Percentiles rank a stretch among this genome's conserved stretches.
Evolutionary conservation across 2,888 invertebrate species (phyloP).

Genomic region (Cynaeus angustus): DNA sequence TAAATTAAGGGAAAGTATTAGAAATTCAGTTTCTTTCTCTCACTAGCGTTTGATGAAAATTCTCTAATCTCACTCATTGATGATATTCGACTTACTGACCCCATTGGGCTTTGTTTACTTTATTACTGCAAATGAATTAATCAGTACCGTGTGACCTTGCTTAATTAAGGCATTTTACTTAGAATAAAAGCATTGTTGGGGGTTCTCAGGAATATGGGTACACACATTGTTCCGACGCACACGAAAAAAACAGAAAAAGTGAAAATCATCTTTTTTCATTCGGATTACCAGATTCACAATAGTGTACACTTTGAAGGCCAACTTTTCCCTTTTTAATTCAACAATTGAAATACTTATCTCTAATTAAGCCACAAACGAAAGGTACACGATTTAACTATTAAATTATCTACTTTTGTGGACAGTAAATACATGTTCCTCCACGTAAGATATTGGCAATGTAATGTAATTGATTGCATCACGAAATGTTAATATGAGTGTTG

Average conservation of each 20-base stretch:
- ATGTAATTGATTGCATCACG: conserved; percentile 24
- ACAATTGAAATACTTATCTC: conserved; percentile 2
- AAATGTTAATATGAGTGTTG: conserved; percentile 12
- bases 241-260: conserved; percentile 15
- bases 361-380: conserved; percentile 21
- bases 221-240: conserved; percentile 26
- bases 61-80: conserved; percentile 21
- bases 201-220: conserved; percentile 43
- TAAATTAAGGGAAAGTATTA: conserved; percentile 29
- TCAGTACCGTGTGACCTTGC: conserved; percentile 49
- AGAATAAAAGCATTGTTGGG: conserved; percentile 34
- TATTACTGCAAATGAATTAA: conserved; percentile 22
- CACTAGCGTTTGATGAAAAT: conserved; percentile 19
- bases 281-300: conserved; percentile 6
- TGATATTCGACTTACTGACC: conserved; percentile 41
- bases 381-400: conserved; percentile 21
- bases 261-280: conserved; percentile 29
- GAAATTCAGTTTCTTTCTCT: conserved; percentile 20
- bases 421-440: neutral
- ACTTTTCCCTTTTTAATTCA: conserved; percentile 12
- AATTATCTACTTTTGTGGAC: conserved; percentile 13
- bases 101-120: conserved; percentile 44
- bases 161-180: conserved; percentile 46
- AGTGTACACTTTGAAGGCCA: conserved; percentile 2
- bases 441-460: conserved; percentile 15